phyloP scores from a whole-genome alignment of 2,888 invertebrate genomes.

The Chloroclysta siterata region DNA sequence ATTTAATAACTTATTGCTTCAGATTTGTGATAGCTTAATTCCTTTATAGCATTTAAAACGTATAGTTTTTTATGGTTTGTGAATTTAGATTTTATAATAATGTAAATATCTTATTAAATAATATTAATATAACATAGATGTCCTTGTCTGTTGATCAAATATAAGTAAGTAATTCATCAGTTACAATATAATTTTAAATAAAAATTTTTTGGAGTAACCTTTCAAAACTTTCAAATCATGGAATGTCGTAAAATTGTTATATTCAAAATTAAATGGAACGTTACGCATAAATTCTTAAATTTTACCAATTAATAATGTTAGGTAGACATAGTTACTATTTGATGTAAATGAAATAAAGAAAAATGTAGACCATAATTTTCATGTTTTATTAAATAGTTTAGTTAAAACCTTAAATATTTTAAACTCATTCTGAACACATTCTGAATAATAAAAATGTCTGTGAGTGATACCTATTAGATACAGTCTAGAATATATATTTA shows the following conservation, averaged over 20 bases:
- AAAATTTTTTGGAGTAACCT: no score
- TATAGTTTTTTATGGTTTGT: conserved; percentile 40
- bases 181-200: no score
- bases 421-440: no score
- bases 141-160: conserved; percentile 5
- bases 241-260: background rate
- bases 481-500: no score
- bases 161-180: background rate
- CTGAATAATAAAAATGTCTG: background rate
- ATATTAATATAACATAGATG: conserved; percentile 10
- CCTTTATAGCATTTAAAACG: conserved; percentile 49
- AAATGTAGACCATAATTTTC: conserved; percentile 54
- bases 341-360: conserved; percentile 74
- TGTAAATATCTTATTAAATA: conserved; percentile 33
- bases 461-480: no score
- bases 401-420: background rate
- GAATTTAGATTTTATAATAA: conserved; percentile 29
- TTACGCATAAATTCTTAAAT: conserved; percentile 38
- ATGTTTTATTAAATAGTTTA: conserved; percentile 2
- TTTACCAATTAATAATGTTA: conserved; percentile 63
- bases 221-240: background rate
- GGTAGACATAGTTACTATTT: conserved; percentile 59
- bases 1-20: conserved; percentile 76
- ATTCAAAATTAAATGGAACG: background rate
- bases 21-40: conserved; percentile 77